Evolutionary conservation across 2,113 vertebrate genomes (phyloP).

Genomic region (Anguilla japonica): DNA sequence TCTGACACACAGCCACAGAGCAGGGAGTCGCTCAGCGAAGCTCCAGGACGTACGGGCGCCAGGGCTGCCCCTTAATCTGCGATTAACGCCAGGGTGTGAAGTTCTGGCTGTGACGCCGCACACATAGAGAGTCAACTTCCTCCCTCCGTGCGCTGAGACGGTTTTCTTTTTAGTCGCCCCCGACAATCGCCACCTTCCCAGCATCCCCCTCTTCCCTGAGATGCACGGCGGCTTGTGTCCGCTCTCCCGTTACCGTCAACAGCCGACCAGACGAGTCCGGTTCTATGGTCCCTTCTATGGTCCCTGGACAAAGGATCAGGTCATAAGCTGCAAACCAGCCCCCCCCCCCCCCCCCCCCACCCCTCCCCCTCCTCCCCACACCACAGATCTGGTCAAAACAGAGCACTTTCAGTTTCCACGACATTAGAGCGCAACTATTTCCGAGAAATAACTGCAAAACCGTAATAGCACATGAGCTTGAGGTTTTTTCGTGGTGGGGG

Average conservation of each 20-base stretch:
- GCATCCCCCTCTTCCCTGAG: background rate
- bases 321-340: background rate
- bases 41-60: too few species aligned
- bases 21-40: too few species aligned
- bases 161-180: too few species aligned
- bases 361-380: background rate
- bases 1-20: too few species aligned
- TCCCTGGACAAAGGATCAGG: background rate
- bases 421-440: background rate
- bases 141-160: too few species aligned
- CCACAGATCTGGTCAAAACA: constrained; percentile 1
- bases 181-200: background rate
- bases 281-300: background rate
- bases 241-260: background rate
- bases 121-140: too few species aligned
- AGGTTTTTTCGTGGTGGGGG: background rate
- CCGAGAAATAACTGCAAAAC: background rate
- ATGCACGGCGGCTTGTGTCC: background rate
- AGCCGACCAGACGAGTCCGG: background rate
- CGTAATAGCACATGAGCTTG: background rate
- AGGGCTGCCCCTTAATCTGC: too few species aligned
- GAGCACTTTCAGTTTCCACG: background rate
- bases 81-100: too few species aligned
- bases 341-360: background rate
- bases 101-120: too few species aligned